phyloP scores from a whole-genome alignment of 2,113 vertebrate genomes.

The Callithrix jacchus region DNA sequence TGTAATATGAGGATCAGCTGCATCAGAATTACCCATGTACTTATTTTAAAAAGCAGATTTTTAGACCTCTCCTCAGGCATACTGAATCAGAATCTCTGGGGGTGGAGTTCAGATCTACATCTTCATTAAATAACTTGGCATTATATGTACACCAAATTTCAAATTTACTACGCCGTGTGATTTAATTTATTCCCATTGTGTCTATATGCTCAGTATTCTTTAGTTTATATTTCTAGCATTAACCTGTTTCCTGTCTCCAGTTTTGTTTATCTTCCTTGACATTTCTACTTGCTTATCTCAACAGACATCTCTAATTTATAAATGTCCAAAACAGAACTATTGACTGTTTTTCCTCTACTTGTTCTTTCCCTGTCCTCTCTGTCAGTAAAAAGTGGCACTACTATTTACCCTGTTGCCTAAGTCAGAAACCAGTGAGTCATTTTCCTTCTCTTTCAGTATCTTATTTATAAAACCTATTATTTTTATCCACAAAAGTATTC shows the following conservation, averaged over 20 bases:
- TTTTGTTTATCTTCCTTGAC: conserved; percentile 12
- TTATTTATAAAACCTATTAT: neutral
- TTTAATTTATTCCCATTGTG: neutral
- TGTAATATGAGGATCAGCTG: neutral
- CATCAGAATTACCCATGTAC: neutral
- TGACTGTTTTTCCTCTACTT: neutral
- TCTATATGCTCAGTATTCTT: neutral
- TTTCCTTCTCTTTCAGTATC: neutral
- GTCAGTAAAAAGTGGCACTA: neutral
- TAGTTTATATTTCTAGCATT: conserved; percentile 20
- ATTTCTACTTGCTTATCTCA: neutral
- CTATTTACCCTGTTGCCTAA: neutral
- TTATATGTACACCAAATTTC: neutral
- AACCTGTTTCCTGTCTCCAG: neutral
- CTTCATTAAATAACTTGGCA: neutral
- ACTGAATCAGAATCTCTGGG: neutral
- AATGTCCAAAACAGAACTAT: neutral
- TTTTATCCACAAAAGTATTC: neutral
- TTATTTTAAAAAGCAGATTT: neutral
- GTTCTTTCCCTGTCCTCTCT: neutral
- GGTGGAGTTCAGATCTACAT: neutral
- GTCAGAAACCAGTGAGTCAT: neutral
- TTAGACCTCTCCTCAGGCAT: neutral
- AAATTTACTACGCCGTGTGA: neutral
- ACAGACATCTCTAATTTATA: neutral